A percentile compares a stretch with the other conserved stretches of the same genome.
phyloP scores from a whole-genome alignment of 1,140 invertebrate genomes.

The Sinella curviseta region DNA sequence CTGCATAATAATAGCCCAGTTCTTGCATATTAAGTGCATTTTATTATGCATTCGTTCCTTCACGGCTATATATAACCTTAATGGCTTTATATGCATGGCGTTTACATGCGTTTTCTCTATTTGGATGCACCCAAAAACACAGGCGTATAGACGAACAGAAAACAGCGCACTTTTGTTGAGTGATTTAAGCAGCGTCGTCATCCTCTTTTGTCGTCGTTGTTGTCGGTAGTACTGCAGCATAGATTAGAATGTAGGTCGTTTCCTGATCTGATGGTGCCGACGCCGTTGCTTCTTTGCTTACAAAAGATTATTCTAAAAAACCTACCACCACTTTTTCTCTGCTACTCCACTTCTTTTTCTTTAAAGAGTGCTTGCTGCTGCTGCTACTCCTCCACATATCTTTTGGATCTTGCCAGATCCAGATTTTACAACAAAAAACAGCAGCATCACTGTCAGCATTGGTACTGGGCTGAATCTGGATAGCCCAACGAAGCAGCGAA shows the following conservation, averaged over 20 bases:
- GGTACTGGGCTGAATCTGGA: too few species aligned
- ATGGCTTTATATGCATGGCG: background rate
- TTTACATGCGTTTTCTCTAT: background rate
- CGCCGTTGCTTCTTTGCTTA: background rate
- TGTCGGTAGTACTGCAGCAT: background rate
- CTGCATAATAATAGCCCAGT: constrained; percentile 6
- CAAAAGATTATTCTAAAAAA: background rate
- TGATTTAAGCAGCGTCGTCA: too few species aligned
- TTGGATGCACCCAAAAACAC: background rate
- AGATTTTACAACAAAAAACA: too few species aligned
- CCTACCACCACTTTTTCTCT: background rate
- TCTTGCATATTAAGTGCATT: background rate
- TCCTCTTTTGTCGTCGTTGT: background rate
- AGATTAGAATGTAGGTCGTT: background rate
- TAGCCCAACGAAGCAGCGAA: too few species aligned
- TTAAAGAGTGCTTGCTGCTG: background rate
- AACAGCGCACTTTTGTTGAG: background rate
- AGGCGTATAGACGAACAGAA: too few species aligned
- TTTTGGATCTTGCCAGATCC: background rate
- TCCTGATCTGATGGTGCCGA: background rate
- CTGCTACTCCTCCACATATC: background rate
- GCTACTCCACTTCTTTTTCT: background rate
- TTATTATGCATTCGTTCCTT: background rate
- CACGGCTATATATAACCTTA: background rate
- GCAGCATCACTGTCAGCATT: too few species aligned